Percentiles rank a stretch among this genome's conserved stretches.
phyloP scores from a whole-genome alignment of 2,113 vertebrate species.

The Callospermophilus lateralis region DNA sequence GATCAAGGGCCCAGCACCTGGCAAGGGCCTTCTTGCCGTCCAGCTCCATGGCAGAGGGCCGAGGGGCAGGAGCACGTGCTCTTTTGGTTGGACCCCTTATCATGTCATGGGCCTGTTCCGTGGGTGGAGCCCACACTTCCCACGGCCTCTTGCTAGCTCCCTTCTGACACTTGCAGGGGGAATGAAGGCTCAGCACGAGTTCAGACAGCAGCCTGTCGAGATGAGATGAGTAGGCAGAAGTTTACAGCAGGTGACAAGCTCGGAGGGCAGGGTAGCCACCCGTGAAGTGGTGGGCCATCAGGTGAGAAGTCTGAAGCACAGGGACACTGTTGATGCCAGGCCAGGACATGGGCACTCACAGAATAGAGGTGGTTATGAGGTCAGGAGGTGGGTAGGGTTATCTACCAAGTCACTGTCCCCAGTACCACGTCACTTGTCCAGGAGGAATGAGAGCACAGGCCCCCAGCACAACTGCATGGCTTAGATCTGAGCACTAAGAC shows the following conservation, averaged over 20 bases:
- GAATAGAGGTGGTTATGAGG: too few relatives aligned
- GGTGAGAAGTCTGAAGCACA: neutral
- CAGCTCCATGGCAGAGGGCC: neutral
- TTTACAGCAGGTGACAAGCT: neutral
- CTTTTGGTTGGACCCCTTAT: neutral
- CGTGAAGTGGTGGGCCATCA: neutral
- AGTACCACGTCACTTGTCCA: rapidly evolving
- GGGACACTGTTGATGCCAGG: neutral
- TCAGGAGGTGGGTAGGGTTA: too few relatives aligned
- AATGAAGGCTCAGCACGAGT: neutral
- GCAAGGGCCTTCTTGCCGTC: neutral
- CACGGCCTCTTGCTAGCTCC: too few relatives aligned
- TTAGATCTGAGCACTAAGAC: neutral
- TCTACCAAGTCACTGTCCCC: too few relatives aligned
- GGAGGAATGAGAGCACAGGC: neutral
- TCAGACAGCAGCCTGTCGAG: neutral
- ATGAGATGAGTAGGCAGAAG: neutral
- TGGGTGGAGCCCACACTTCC: neutral
- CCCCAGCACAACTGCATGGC: neutral
- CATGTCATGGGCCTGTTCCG: neutral
- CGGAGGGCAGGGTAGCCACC: neutral
- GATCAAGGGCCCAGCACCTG: neutral
- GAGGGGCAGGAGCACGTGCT: too few relatives aligned
- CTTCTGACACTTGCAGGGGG: neutral
- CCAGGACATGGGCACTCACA: neutral